phyloP scores from a whole-genome alignment of 2,113 vertebrate genomes.

The Paratilapia polleni region DNA sequence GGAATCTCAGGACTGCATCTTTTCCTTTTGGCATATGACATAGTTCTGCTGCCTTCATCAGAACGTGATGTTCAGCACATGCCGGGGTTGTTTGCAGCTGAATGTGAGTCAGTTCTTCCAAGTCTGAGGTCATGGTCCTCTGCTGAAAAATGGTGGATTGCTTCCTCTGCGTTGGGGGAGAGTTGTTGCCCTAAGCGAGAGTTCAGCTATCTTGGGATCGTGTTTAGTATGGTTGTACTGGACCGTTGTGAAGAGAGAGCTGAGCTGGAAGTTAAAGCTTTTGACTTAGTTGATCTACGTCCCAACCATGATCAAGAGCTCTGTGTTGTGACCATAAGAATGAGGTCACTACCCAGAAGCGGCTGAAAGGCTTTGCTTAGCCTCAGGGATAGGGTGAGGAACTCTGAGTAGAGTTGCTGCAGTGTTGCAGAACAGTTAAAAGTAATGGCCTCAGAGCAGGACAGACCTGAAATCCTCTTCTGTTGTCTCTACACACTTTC shows the following conservation, averaged over 20 bases:
- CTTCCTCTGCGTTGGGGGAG: not conserved
- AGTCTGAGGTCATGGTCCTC: conserved; percentile 4
- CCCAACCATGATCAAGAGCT: not conserved
- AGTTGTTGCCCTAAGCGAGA: not conserved
- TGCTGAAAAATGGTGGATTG: not conserved
- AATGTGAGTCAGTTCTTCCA: not conserved
- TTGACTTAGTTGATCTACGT: not conserved
- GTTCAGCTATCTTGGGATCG: not conserved
- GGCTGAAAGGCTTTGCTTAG: not conserved
- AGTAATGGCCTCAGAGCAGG: not conserved
- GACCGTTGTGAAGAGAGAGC: not conserved
- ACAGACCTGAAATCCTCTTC: not conserved
- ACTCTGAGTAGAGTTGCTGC: not conserved
- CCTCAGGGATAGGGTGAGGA: not conserved
- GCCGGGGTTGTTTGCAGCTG: not conserved
- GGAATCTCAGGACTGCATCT: not conserved
- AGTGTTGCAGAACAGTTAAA: not conserved
- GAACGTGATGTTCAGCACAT: not conserved
- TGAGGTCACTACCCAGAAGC: not conserved
- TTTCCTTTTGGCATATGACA: not conserved
- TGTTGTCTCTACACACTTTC: not conserved
- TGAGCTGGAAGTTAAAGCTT: not conserved
- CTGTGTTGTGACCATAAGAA: not conserved
- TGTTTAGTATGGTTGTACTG: not conserved
- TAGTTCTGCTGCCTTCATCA: not conserved